These are phyloP conservation scores for Isichthys henryi DNA, from an alignment of 2,113 vertebrate genomes.

Conservation along the genomic window DNA sequence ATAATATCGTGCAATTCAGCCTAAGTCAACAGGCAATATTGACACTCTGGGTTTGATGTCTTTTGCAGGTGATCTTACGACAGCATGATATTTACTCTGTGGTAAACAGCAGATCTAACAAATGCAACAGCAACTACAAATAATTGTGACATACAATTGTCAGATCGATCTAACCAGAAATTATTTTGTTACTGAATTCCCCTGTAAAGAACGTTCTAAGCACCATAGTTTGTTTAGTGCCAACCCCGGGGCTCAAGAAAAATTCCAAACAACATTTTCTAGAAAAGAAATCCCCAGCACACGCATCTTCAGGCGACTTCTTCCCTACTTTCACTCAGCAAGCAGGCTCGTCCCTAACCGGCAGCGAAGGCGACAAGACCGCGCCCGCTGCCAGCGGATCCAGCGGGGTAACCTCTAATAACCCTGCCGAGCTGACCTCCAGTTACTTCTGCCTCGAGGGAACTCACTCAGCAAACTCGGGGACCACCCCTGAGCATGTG, in stretches of 20 bases:
- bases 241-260: neutral
- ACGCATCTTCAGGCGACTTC: no score
- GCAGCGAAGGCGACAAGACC: neutral
- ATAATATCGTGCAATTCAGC: neutral
- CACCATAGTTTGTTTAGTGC: neutral
- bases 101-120: neutral
- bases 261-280: neutral
- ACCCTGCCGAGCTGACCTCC: slow-evolving; percentile 41
- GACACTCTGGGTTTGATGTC: neutral
- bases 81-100: neutral
- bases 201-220: neutral
- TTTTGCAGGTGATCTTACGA: neutral
- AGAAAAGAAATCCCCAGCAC: neutral
- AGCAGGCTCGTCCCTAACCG: neutral
- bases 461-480: slow-evolving; percentile 15
- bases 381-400: neutral
- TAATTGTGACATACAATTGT: neutral
- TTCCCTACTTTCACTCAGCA: no score
- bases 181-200: neutral
- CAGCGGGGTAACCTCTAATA: slow-evolving; percentile 27
- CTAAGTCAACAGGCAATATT: neutral
- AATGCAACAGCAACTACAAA: neutral
- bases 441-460: slow-evolving; percentile 33
- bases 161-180: neutral
- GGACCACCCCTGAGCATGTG: slow-evolving; percentile 39